A percentile compares a stretch with the other conserved stretches of the same genome.
Conservation (phyloP, 2,797 vertebrate genomes). For the Eulemur mongoz region DNA sequence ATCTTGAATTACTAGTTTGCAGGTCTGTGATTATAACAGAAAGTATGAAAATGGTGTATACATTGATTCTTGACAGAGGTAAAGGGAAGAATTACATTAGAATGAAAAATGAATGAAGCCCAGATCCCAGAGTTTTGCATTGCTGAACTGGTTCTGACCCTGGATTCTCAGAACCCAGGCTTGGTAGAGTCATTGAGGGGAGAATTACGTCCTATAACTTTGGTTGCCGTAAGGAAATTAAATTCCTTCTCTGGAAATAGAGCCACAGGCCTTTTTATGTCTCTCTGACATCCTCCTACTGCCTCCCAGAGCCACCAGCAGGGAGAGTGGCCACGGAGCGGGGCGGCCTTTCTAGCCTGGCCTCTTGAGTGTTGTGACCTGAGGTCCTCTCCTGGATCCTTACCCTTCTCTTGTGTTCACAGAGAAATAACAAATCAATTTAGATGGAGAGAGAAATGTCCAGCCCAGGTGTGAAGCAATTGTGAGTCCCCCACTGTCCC, state of each 20-base stretch:
- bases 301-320: background rate
- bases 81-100: background rate
- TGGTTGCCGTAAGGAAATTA: background rate
- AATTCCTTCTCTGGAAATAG: conserved; percentile 2
- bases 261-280: background rate
- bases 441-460: conserved; percentile 14
- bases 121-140: background rate
- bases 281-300: background rate
- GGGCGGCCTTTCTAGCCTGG: background rate
- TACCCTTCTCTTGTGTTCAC: background rate
- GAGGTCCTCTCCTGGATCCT: background rate
- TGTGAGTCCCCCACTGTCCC: background rate
- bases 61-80: background rate
- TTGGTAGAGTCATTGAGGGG: background rate
- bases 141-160: background rate
- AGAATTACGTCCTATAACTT: background rate
- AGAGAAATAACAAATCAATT: conserved; percentile 52
- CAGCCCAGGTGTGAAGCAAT: background rate
- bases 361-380: background rate
- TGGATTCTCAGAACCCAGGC: background rate
- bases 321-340: background rate
- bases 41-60: background rate
- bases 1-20: background rate
- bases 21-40: background rate
- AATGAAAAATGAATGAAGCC: background rate